Evolutionary conservation across 2,113 vertebrate genomes (phyloP), one percentile per base, ranked within the genome.

Genomic region (Calyptomena viridis): DNA sequence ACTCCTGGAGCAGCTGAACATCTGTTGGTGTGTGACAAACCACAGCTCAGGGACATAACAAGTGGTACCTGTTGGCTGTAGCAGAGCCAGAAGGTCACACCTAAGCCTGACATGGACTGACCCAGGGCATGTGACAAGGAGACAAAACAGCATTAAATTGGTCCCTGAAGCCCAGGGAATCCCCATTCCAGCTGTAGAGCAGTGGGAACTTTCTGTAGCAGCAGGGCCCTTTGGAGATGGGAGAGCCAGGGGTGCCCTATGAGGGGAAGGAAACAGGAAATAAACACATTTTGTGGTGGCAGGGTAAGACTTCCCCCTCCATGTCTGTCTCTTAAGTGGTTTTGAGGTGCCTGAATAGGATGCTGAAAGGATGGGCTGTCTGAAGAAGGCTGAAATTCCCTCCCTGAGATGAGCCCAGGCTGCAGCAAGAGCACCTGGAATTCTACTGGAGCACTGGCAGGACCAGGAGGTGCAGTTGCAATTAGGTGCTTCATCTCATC

Each of bases 211-310:
- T 52, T 15, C 22, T 50, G 63, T 62, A 40, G 4, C 56, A 16
- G 2, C 4, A 1, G 22, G 53, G 22, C 13, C 11, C 47, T 39
- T 2, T n/a, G 53, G 17, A 50, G 37, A 56, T 49, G 37, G n/a
- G 17, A 46, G 14, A 46, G 3, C 8, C 0, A 0, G 4, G 40
- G 20, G 19, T 55, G 17, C 42, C 25, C 77, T 6, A 0, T 6
- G 23, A 81, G 46, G 21, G 37, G 7, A 46, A 37, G 37, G 44
- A 84, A 23, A 42, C 0, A 3, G 40, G 56, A 47, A 52, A 53
- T 1, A 5, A 33, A 35, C 20, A 19, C 2, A 2, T 47, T 53
- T 47, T 14, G 1, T 33, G 53, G 19, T n/a, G 42, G 19, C 66
- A 63, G 83, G 40, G 5, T 37, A 35, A 37, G 5, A 10, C 5